A percentile compares a stretch with the other conserved stretches of the same genome.
Conservation (phyloP, 2,888 invertebrate species). For the Leucozona laternaria region DNA sequence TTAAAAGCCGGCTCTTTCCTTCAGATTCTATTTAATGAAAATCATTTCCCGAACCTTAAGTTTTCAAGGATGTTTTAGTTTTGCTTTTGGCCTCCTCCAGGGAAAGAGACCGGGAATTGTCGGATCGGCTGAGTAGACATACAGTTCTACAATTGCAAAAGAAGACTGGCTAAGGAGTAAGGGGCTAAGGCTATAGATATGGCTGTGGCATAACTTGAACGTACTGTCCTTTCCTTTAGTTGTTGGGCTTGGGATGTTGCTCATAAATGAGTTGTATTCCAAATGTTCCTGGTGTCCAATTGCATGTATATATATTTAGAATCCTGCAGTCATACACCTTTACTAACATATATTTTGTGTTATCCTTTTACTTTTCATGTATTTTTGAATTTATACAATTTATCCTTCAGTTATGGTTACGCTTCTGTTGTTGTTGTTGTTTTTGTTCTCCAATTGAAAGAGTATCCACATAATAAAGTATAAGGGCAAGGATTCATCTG, state of each 20-base stretch:
- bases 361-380: conserved; percentile 68
- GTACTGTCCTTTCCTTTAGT: conserved; percentile 18
- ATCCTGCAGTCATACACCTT: not conserved
- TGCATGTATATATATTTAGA: conserved; percentile 1
- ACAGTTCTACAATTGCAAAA: conserved; percentile 31
- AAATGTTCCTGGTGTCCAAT: conserved; percentile 52
- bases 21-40: conserved; percentile 61
- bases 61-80: conserved; percentile 58
- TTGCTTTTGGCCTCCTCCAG: conserved; percentile 5
- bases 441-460: conserved; percentile 54
- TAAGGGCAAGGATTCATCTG: conserved; percentile 54
- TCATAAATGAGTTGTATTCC: conserved; percentile 64
- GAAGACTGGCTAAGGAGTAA: too few relatives aligned
- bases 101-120: not conserved
- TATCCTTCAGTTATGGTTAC: conserved; percentile 63
- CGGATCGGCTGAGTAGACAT: conserved; percentile 16
- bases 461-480: conserved; percentile 17
- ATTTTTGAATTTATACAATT: conserved; percentile 66
- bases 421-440: conserved; percentile 52
- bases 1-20: conserved; percentile 56
- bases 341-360: not conserved
- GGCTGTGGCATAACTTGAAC: conserved; percentile 28
- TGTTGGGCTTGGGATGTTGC: conserved; percentile 14
- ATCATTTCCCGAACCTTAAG: conserved; percentile 61
- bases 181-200: not conserved